Evolutionary conservation across 37 sponge, comb jelly and placozoan species (phyloP).

Genomic region (Theonella swinhoei): DNA sequence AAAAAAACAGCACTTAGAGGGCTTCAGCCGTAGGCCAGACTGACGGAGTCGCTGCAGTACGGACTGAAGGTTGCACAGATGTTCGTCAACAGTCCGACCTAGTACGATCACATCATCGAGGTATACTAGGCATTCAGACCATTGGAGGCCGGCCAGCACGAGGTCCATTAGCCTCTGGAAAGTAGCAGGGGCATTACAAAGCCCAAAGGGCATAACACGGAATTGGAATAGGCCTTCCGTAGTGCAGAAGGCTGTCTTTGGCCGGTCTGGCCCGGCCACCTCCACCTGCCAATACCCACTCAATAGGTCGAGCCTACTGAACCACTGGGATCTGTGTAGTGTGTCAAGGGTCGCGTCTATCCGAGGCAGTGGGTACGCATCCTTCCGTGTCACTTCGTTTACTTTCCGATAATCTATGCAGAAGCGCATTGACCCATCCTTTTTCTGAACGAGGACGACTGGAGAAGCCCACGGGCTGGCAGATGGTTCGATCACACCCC

Average conservation of each 20-base stretch:
- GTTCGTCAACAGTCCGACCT: background rate
- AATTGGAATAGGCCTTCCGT: slow-evolving; percentile 37
- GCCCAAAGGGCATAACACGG: slow-evolving; percentile 45
- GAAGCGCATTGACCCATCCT: slow-evolving; percentile 5
- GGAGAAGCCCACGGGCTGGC: slow-evolving; percentile 27
- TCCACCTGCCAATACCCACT: slow-evolving; percentile 50
- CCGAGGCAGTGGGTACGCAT: slow-evolving; percentile 27
- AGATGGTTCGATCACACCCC: slow-evolving; percentile 11
- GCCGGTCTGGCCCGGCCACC: slow-evolving; percentile 6
- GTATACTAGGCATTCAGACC: slow-evolving; percentile 11
- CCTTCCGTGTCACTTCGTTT: slow-evolving; percentile 9
- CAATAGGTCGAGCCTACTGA: slow-evolving; percentile 35
- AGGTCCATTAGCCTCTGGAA: slow-evolving; percentile 35
- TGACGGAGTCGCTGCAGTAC: slow-evolving; percentile 18
- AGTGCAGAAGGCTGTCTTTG: slow-evolving; percentile 42
- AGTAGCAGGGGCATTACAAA: slow-evolving; percentile 51
- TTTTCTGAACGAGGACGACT: background rate
- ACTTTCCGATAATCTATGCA: slow-evolving; percentile 26
- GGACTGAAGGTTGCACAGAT: background rate
- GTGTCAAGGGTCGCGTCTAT: slow-evolving; percentile 27
- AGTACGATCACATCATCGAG: slow-evolving; percentile 24
- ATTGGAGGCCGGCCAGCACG: slow-evolving; percentile 1
- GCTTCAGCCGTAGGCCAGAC: slow-evolving; percentile 16
- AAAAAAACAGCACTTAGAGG: slow-evolving; percentile 34
- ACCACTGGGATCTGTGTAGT: background rate